These are phyloP conservation scores for Saturnia japonica DNA, from an alignment of 2,888 invertebrate genomes.

Conservation along the genomic window DNA sequence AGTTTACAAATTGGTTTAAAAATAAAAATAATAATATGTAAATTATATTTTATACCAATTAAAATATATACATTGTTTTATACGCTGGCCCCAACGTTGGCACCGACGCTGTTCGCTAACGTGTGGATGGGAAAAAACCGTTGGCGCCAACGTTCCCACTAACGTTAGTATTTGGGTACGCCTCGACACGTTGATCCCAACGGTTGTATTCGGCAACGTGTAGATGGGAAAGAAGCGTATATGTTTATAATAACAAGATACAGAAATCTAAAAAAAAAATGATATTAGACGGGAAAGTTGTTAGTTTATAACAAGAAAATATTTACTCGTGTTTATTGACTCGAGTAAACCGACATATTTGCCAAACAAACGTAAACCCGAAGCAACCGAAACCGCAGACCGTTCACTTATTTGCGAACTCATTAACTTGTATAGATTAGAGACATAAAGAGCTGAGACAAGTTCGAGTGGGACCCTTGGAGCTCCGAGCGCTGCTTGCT, in stretches of 20 bases:
- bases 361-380: slow-evolving; percentile 12
- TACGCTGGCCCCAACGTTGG: no score
- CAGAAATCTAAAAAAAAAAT: not conserved
- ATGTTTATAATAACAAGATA: not conserved
- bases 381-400: slow-evolving; percentile 17
- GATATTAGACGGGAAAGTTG: not conserved
- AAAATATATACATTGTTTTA: no score
- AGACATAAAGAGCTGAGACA: slow-evolving; percentile 24
- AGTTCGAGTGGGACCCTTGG: slow-evolving; percentile 17
- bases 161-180: no score
- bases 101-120: no score
- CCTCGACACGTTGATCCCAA: no score
- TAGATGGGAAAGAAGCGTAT: not conserved
- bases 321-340: not conserved
- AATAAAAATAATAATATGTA: no score
- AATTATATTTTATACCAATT: no score
- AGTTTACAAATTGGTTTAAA: no score
- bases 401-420: slow-evolving; percentile 22
- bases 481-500: slow-evolving; percentile 27
- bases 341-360: slow-evolving; percentile 15
- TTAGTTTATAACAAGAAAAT: slow-evolving; percentile 1
- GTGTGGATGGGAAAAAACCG: no score
- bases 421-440: slow-evolving; percentile 25
- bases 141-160: no score
- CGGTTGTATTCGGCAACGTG: no score